Evolutionary conservation across 1,140 invertebrate species (phyloP).

Genomic region (Mya arenaria): DNA sequence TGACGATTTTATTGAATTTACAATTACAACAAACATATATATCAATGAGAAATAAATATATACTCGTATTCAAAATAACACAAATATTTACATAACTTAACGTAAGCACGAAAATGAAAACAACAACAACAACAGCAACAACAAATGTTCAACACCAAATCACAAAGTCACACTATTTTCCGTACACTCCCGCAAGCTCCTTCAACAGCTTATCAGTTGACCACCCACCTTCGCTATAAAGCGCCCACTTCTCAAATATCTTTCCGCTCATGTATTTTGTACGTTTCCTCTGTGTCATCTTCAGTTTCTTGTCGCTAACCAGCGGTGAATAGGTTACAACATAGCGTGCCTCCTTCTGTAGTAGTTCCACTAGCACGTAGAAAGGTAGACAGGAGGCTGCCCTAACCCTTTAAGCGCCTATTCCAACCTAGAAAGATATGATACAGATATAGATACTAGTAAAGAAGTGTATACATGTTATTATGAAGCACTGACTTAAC

Average conservation of each 20-base stretch:
- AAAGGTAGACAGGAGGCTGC: not conserved
- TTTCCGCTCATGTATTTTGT: not conserved
- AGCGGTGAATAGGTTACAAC: not conserved
- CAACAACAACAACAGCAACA: too few relatives aligned
- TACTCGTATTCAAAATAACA: too few relatives aligned
- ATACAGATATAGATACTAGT: not conserved
- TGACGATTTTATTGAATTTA: too few relatives aligned
- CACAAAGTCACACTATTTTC: too few relatives aligned
- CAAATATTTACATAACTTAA: too few relatives aligned
- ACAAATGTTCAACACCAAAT: too few relatives aligned
- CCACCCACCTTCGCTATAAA: too few relatives aligned
- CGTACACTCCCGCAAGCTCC: too few relatives aligned
- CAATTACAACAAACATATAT: too few relatives aligned
- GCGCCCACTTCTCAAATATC: not conserved
- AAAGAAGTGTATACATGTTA: not conserved
- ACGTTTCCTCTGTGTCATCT: not conserved
- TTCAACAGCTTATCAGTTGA: too few relatives aligned
- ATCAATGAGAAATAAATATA: too few relatives aligned
- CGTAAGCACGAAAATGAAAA: too few relatives aligned
- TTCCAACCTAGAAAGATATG: not conserved
- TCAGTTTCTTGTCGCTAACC: not conserved
- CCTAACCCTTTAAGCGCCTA: not conserved
- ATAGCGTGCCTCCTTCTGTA: not conserved
- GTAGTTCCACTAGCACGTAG: not conserved
- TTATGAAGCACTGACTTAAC: not conserved